A percentile compares a stretch with the other conserved stretches of the same genome.
These are phyloP conservation scores for Albula glossodonta DNA, from an alignment of 2,113 vertebrate species.

Conservation along the genomic window DNA sequence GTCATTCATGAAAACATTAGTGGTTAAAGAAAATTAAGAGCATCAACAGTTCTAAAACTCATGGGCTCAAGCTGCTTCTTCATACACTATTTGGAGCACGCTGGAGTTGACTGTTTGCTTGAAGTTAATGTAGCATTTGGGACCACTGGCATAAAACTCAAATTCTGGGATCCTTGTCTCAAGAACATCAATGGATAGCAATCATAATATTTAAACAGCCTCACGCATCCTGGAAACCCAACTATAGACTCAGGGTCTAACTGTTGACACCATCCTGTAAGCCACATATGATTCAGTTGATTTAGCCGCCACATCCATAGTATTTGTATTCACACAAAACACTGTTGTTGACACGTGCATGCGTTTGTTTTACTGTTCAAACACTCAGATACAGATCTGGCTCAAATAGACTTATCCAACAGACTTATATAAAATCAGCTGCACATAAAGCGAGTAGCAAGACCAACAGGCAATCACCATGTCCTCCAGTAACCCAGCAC, in stretches of 20 bases:
- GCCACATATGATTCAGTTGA: not conserved
- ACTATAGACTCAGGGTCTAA: slow-evolving; percentile 33
- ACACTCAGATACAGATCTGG: not conserved
- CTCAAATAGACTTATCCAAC: slow-evolving; percentile 9
- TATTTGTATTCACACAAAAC: not conserved
- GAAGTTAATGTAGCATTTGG: not conserved
- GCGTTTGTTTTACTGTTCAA: slow-evolving; percentile 17
- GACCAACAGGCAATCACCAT: not conserved
- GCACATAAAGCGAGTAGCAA: not conserved
- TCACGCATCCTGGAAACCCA: slow-evolving; percentile 29
- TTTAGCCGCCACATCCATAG: not conserved
- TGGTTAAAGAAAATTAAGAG: not conserved
- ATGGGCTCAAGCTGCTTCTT: not conserved
- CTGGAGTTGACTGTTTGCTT: slow-evolving; percentile 36
- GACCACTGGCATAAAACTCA: slow-evolving; percentile 23
- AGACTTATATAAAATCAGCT: not conserved
- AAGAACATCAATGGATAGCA: slow-evolving; percentile 43
- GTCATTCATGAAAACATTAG: not conserved
- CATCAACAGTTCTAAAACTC: not conserved
- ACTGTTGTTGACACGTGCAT: not conserved
- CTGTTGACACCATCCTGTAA: slow-evolving; percentile 33
- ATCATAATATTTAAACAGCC: slow-evolving; percentile 26
- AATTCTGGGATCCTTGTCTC: slow-evolving; percentile 21
- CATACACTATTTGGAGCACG: not conserved
- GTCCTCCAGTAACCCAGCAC: not conserved